Conservation (phyloP, 2,113 vertebrate genomes). For the Labeo catla region DNA sequence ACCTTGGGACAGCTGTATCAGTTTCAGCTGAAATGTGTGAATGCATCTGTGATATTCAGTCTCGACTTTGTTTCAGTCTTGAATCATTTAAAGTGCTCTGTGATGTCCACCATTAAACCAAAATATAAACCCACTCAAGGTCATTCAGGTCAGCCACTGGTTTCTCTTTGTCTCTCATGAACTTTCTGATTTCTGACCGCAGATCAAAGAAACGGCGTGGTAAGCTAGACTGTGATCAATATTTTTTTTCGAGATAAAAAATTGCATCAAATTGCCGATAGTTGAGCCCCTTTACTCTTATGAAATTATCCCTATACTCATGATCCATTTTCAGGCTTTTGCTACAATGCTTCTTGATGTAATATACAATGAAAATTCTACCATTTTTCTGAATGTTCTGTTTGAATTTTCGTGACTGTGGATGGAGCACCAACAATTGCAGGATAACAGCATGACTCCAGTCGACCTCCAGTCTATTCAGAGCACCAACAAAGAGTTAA, state of each 20-base stretch:
- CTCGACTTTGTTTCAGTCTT: not conserved
- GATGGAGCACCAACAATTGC: not conserved
- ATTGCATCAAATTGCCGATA: not conserved
- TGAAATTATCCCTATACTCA: too few relatives aligned
- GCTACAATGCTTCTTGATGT: not conserved
- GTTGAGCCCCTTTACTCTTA: too few relatives aligned
- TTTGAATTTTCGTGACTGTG: not conserved
- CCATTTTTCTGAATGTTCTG: not conserved
- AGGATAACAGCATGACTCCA: not conserved
- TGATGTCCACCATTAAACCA: not conserved
- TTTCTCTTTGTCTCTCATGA: not conserved
- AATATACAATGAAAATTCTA: not conserved
- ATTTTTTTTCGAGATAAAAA: not conserved
- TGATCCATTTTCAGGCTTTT: not conserved
- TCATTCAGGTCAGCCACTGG: not conserved
- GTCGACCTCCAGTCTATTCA: not conserved
- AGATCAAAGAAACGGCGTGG: not conserved
- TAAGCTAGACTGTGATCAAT: not conserved
- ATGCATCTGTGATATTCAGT: not conserved
- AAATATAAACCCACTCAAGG: not conserved
- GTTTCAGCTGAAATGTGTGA: not conserved
- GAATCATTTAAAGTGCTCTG: constrained; percentile 9
- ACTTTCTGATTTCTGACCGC: not conserved
- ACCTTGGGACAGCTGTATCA: constrained; percentile 4
- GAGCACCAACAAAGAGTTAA: not conserved